These are phyloP conservation scores for Hetaerina americana DNA, from an alignment of 1,140 invertebrate genomes.

Conservation along the genomic window DNA sequence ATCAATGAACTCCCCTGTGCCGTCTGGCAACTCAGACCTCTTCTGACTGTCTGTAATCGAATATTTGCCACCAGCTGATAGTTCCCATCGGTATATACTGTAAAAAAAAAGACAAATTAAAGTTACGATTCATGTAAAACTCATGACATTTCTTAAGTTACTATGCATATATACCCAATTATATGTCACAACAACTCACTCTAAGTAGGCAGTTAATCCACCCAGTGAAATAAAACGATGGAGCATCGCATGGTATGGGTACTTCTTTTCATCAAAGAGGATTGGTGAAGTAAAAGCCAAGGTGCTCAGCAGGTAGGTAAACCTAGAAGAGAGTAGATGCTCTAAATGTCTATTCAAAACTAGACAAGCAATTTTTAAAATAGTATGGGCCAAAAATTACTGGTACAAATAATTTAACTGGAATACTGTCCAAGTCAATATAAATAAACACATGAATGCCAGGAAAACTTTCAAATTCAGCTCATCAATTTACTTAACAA, in stretches of 20 bases:
- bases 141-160: neutral
- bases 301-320: conserved; percentile 79
- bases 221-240: conserved; percentile 67
- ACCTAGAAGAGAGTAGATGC: conserved; percentile 29
- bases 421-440: neutral
- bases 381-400: neutral
- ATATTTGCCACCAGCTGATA: conserved; percentile 48
- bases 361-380: neutral
- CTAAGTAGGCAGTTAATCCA: conserved; percentile 67
- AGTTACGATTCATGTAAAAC: conserved; percentile 5
- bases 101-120: conserved; percentile 4
- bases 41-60: conserved; percentile 10
- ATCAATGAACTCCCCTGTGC: conserved; percentile 71
- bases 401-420: neutral
- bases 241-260: conserved; percentile 79
- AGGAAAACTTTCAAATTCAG: neutral
- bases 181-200: conserved; percentile 27
- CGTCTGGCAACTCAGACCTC: conserved; percentile 21
- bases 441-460: neutral
- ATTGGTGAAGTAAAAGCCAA: conserved; percentile 79
- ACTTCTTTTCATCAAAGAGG: conserved; percentile 80
- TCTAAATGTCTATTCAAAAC: neutral
- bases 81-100: conserved; percentile 55
- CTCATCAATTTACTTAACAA: neutral
- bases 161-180: neutral